Evolutionary conservation across 2,113 vertebrate genomes (phyloP).

Genomic region (Labeo rohita): DNA sequence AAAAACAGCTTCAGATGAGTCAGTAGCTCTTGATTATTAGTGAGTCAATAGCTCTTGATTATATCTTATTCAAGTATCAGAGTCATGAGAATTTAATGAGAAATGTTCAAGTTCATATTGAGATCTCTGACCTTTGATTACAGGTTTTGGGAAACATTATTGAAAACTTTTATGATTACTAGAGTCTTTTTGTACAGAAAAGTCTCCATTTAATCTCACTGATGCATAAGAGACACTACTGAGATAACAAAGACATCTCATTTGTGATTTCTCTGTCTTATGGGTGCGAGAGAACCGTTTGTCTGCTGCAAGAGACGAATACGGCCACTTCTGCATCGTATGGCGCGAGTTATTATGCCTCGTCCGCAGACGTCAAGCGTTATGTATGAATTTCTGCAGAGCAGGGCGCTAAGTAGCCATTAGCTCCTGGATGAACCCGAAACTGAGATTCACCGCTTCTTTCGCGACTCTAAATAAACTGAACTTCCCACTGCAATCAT

Average conservation of each 20-base stretch:
- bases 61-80: neutral
- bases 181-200: neutral
- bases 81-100: neutral
- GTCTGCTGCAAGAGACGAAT: neutral
- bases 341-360: neutral
- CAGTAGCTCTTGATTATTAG: neutral
- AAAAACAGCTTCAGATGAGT: neutral
- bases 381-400: neutral
- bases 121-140: neutral
- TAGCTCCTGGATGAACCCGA: slow-evolving; percentile 29
- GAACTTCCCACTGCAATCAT: slow-evolving; percentile 17
- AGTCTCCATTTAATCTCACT: neutral
- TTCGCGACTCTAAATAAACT: slow-evolving; percentile 14
- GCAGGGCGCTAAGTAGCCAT: slow-evolving; percentile 12
- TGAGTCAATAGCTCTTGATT: neutral
- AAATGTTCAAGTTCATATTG: neutral
- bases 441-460: neutral
- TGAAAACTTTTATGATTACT: neutral
- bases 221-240: neutral
- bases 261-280: neutral
- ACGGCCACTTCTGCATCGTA: neutral
- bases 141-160: neutral
- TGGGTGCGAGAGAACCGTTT: neutral
- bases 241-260: neutral
- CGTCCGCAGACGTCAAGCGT: neutral